Base-by-base conservation (phyloP, 2,888 invertebrate genomes). In the Galeopsomyia nigrocyanea region DNA sequence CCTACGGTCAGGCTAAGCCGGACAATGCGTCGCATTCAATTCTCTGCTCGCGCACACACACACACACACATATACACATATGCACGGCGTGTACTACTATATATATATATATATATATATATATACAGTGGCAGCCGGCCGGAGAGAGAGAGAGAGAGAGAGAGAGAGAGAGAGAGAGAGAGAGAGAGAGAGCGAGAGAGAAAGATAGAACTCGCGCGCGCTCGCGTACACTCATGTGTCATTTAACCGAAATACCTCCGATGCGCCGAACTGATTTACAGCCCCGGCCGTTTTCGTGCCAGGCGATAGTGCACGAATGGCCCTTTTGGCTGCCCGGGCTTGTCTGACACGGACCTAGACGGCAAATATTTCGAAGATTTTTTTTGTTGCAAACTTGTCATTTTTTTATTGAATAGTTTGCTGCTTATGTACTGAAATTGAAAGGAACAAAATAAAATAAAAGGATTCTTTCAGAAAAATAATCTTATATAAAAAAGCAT, bases 261-360 rank as follows among this genome's bases (percentile, higher is more conserved):
- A 84, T 85, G 82, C 82, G 81, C 76, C 78, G 79, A 82, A 83
- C 80, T 85, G 84, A 85, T 85, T 85, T 85, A 85, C 82, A 81
- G 78, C 80, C 79, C 75, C 73, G n/a, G 14, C n/a, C 39, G 39
- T 39, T 39, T 39, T 39, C 5, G 10, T 10, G 39, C 39, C 39
- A 39, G 5, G 39, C 10, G 39, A 39, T 39, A 3, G 39, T 39
- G 10, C 39, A 39, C 39, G 39, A 39, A 39, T 39, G 39, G 39
- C 10, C 39, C 39, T 39, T 39, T 39, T 39, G 1, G 39, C 26
- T 26, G 39, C 39, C 13, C 1, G 5, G 39, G 39, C 7, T 39
- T 10, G 7, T 39, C 39, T 26, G 1, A 39, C 39, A 39, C 7
- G 39, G 13, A 13, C 13, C 39, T 39, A 39, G 39, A 5, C 7